phyloP scores from a whole-genome alignment of 2,113 vertebrate genomes.

The Chloroceryle aenea region DNA sequence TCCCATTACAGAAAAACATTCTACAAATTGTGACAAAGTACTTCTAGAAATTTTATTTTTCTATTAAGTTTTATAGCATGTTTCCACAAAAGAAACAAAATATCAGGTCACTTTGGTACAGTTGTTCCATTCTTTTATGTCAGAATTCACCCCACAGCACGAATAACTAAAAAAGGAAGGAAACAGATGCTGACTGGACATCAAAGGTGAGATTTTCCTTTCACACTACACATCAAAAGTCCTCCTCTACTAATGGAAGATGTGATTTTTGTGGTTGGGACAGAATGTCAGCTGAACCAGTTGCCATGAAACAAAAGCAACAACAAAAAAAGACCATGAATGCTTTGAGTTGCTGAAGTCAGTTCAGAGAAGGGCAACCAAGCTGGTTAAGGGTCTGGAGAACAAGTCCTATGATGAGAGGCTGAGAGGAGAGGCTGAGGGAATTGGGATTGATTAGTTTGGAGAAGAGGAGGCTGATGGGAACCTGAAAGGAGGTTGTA shows the following conservation, averaged over 20 bases:
- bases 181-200: slow-evolving; percentile 3
- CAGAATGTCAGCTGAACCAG: neutral
- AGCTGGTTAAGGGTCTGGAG: no score
- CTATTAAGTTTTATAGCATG: neutral
- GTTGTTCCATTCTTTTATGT: neutral
- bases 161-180: neutral
- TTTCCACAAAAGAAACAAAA: slow-evolving; percentile 39
- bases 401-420: no score
- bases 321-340: neutral
- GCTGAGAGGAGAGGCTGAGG: no score
- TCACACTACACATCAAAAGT: neutral
- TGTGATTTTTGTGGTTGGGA: neutral
- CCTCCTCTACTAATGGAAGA: neutral
- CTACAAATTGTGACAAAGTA: neutral
- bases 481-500: no score
- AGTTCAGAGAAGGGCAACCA: no score
- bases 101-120: neutral
- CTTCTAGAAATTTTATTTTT: neutral
- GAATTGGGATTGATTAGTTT: no score
- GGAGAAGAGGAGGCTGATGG: no score
- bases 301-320: neutral
- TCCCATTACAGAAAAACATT: neutral
- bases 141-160: neutral
- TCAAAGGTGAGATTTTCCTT: slow-evolving; percentile 8
- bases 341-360: neutral